Percentiles rank a stretch among this genome's conserved stretches.
Conservation (phyloP, 2,797 vertebrate genomes). For the Erithacus rubecula region DNA sequence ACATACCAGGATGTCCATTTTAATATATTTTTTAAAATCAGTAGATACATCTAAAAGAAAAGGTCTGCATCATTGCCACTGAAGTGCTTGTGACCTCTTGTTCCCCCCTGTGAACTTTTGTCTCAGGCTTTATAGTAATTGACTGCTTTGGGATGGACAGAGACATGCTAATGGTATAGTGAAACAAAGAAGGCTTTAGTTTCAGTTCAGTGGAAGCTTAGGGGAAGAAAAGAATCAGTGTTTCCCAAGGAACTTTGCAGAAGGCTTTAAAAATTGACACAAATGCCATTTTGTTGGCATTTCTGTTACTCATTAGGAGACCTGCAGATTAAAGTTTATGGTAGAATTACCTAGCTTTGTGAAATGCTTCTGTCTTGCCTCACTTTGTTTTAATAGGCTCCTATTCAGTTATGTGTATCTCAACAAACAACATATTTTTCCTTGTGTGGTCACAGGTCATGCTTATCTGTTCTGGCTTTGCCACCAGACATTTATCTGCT, state of each 20-base stretch:
- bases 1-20: neutral
- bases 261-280: slow-evolving; percentile 20
- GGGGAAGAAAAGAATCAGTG: neutral
- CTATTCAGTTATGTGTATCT: slow-evolving; percentile 25
- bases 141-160: neutral
- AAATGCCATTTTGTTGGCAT: slow-evolving; percentile 12
- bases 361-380: slow-evolving; percentile 34
- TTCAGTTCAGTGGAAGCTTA: slow-evolving; percentile 25
- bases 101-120: neutral
- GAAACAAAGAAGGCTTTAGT: slow-evolving; percentile 7
- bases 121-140: slow-evolving; percentile 13
- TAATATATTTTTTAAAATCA: neutral
- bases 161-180: neutral
- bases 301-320: slow-evolving; percentile 43
- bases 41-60: neutral
- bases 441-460: slow-evolving; percentile 8
- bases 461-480: slow-evolving; percentile 21
- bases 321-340: neutral
- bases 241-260: slow-evolving; percentile 33
- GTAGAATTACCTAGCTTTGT: slow-evolving; percentile 1
- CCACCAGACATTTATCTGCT: neutral
- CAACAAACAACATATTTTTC: slow-evolving; percentile 39
- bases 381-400: slow-evolving; percentile 43
- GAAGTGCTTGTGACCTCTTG: neutral
- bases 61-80: neutral